A percentile compares a stretch with the other conserved stretches of the same genome.
Evolutionary conservation across 2,113 vertebrate species (phyloP).

Genomic region (Callopanchax toddi): DNA sequence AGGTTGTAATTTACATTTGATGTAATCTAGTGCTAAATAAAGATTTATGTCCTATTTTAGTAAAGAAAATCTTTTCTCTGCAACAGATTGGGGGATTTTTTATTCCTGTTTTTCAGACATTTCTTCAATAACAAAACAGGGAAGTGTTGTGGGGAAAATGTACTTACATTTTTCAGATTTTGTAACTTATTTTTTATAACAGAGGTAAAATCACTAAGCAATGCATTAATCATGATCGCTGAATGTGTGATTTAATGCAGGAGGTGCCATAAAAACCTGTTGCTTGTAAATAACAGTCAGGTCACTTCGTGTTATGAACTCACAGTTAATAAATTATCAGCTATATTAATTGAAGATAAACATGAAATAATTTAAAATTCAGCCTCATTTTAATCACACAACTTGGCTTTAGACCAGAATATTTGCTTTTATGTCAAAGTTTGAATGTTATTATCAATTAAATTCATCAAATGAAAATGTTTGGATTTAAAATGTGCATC

Average conservation of each 20-base stretch:
- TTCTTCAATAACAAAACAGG: not conserved
- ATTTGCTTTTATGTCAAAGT: not conserved
- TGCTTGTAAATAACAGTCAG: not conserved
- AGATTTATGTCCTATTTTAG: not conserved
- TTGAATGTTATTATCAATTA: no score
- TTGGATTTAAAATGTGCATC: no score
- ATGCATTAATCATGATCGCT: not conserved
- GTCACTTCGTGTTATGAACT: not conserved
- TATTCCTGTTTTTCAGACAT: not conserved
- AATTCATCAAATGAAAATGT: no score
- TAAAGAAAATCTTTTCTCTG: not conserved
- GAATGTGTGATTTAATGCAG: not conserved
- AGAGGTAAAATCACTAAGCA: not conserved
- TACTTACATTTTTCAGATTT: no score
- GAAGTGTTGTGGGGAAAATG: constrained; percentile 13
- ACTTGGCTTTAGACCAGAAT: not conserved
- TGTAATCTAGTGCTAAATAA: not conserved
- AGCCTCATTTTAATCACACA: not conserved
- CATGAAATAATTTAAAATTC: not conserved
- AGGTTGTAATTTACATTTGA: no score
- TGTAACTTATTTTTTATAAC: not conserved
- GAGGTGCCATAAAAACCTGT: not conserved
- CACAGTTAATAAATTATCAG: not conserved
- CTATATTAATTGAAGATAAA: no score
- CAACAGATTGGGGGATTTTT: not conserved